These are phyloP conservation scores for Oscheius sp. DNA, from an alignment of 1,140 invertebrate genomes.

Conservation along the genomic window DNA sequence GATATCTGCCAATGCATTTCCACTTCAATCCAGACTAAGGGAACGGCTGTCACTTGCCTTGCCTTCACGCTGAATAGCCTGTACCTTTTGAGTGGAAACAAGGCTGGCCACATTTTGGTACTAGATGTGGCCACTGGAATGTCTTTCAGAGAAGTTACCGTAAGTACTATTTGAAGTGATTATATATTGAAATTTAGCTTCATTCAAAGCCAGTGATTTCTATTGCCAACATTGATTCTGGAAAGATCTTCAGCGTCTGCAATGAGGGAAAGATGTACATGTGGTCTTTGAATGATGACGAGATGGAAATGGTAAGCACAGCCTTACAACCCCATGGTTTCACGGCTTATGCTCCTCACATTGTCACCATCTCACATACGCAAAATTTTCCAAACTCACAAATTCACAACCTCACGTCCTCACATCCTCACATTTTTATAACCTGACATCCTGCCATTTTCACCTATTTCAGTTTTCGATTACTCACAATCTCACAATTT, in stretches of 20 bases:
- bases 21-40: conserved; percentile 38
- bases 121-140: conserved; percentile 35
- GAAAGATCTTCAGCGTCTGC: conserved; percentile 13
- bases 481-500: too few species aligned
- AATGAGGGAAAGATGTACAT: conserved; percentile 14
- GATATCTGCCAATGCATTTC: conserved; percentile 42
- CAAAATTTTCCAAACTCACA: too few species aligned
- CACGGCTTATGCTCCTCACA: too few species aligned
- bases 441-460: too few species aligned
- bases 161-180: conserved; percentile 11
- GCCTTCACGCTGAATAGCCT: conserved; percentile 31
- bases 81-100: conserved; percentile 33
- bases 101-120: conserved; percentile 29
- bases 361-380: too few species aligned
- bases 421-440: too few species aligned
- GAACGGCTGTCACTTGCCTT: conserved; percentile 31
- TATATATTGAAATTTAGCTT: neutral
- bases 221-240: neutral
- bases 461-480: too few species aligned
- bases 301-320: conserved; percentile 16
- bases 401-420: too few species aligned
- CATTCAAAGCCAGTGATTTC: neutral
- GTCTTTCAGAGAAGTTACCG: conserved; percentile 28
- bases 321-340: conserved; percentile 15
- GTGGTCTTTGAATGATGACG: conserved; percentile 35